Evolutionary conservation across 2,888 invertebrate genomes (phyloP).

Genomic region (Acronicta alni): DNA sequence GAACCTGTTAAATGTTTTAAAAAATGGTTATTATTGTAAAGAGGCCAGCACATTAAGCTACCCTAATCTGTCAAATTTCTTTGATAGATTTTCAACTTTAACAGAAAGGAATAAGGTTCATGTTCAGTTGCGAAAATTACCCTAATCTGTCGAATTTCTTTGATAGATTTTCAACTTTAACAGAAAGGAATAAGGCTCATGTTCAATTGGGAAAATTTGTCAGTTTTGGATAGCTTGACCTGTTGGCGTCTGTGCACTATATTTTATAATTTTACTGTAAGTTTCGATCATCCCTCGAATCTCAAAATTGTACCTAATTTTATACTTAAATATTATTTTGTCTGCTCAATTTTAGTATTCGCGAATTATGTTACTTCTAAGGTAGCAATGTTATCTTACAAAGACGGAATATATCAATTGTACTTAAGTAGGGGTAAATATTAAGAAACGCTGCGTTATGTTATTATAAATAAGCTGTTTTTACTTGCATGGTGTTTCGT

Average conservation of each 20-base stretch:
- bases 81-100: too few relatives aligned
- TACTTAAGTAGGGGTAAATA: neutral
- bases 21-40: conserved; percentile 20
- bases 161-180: too few relatives aligned
- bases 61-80: too few relatives aligned
- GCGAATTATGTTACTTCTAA: neutral
- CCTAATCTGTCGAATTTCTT: too few relatives aligned
- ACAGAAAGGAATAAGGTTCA: too few relatives aligned
- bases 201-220: too few relatives aligned
- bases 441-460: neutral
- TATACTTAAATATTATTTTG: conserved; percentile 13
- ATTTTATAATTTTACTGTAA: conserved; percentile 26
- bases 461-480: neutral
- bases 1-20: conserved; percentile 42
- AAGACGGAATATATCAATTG: neutral
- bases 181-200: too few relatives aligned
- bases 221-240: too few relatives aligned
- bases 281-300: conserved; percentile 63
- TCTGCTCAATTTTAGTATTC: conserved; percentile 37
- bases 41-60: too few relatives aligned
- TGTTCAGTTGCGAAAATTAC: too few relatives aligned
- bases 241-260: too few relatives aligned
- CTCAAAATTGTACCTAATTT: conserved; percentile 77
- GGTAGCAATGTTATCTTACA: conserved; percentile 1
- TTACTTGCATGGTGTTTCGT: neutral